Evolutionary conservation across 1,140 invertebrate genomes (phyloP).

Genomic region (Coelopa frigida): DNA sequence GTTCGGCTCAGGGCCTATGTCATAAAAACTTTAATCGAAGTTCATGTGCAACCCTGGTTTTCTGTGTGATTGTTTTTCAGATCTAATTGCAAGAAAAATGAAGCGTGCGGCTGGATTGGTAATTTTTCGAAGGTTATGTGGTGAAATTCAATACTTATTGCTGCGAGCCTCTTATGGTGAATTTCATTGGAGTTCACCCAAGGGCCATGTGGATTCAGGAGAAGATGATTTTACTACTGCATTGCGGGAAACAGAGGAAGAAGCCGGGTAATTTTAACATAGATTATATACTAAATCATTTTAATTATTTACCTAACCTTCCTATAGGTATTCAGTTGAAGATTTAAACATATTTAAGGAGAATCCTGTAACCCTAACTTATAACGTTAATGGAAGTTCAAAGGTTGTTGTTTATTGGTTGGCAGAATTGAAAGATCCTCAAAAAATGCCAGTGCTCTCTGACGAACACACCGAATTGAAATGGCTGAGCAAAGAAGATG

Average conservation of each 20-base stretch:
- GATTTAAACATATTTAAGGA: conserved; percentile 59
- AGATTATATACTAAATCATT: not conserved
- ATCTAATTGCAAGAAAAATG: too few relatives aligned
- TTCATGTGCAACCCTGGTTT: too few relatives aligned
- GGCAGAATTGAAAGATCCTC: conserved; percentile 64
- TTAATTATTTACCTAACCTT: conserved; percentile 4
- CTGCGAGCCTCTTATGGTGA: conserved; percentile 65
- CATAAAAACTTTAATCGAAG: too few relatives aligned
- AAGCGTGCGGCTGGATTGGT: conserved; percentile 63
- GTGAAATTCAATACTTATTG: conserved; percentile 59
- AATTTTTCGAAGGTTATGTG: conserved; percentile 55
- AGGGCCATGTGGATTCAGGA: conserved; percentile 80
- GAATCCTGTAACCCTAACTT: conserved; percentile 54
- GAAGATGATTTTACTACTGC: conserved; percentile 77
- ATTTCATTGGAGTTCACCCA: conserved; percentile 71
- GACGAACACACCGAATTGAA: conserved; percentile 74
- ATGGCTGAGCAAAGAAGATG: conserved; percentile 66
- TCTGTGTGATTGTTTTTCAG: too few relatives aligned
- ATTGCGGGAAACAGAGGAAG: conserved; percentile 80
- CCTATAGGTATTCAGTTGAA: conserved; percentile 28
- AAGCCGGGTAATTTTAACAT: conserved; percentile 56
- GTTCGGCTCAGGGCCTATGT: too few relatives aligned
- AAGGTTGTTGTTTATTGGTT: conserved; percentile 85
- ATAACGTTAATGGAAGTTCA: conserved; percentile 63
- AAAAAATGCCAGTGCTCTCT: conserved; percentile 61